phyloP scores from a whole-genome alignment of 2,113 vertebrate species.

The Salvelinus namaycush region DNA sequence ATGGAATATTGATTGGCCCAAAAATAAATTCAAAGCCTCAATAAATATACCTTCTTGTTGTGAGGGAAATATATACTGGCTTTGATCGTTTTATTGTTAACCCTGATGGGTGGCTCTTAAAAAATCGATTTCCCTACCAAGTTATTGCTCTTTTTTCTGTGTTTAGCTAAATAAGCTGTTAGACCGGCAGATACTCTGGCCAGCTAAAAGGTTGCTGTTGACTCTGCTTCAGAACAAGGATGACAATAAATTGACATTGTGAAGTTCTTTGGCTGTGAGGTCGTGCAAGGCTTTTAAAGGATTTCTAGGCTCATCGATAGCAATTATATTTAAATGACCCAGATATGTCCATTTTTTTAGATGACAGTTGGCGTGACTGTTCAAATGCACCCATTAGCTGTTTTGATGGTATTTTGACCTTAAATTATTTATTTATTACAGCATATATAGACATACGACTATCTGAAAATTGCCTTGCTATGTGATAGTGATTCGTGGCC shows the following conservation, averaged over 20 bases:
- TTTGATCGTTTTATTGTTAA: conserved; percentile 58
- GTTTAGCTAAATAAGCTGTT: conserved; percentile 65
- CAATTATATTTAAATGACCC: conserved; percentile 9
- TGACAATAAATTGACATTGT: conserved; percentile 31
- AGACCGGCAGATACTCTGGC: conserved; percentile 38
- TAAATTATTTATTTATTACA: too few relatives aligned
- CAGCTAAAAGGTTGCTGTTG: conserved; percentile 46
- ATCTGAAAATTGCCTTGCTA: too few relatives aligned
- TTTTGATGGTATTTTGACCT: too few relatives aligned
- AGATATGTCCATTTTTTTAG: neutral
- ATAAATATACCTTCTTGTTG: conserved; percentile 37
- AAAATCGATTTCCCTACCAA: conserved; percentile 57
- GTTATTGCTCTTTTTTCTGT: conserved; percentile 60
- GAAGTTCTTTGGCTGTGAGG: neutral
- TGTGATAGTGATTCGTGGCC: too few relatives aligned
- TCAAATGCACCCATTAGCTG: too few relatives aligned
- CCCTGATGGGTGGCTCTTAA: conserved; percentile 44
- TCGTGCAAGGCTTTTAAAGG: conserved; percentile 20
- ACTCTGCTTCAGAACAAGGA: conserved; percentile 39
- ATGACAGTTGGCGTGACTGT: too few relatives aligned
- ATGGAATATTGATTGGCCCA: too few relatives aligned
- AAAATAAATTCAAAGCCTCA: conserved; percentile 30
- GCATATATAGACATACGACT: too few relatives aligned
- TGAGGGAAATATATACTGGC: conserved; percentile 36
- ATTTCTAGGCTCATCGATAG: conserved; percentile 19